Evolutionary conservation across 2,797 vertebrate genomes (phyloP).

Genomic region (Pipistrellus kuhlii): DNA sequence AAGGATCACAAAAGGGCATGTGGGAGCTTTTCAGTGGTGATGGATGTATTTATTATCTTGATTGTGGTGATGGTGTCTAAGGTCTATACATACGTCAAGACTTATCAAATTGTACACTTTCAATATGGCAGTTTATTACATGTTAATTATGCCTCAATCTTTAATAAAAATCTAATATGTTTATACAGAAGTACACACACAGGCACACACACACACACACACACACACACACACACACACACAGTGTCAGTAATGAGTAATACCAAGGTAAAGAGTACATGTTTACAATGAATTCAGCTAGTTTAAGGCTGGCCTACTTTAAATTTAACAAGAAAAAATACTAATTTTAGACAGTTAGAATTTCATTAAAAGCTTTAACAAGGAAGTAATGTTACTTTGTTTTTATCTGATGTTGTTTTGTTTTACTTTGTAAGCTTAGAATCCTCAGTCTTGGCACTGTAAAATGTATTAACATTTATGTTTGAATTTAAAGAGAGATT

Average conservation of each 20-base stretch:
- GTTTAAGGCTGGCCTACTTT: background rate
- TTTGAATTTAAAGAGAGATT: background rate
- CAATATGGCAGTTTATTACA: background rate
- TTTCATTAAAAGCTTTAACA: background rate
- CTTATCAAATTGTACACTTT: background rate
- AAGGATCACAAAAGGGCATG: background rate
- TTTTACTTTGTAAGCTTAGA: constrained; percentile 14
- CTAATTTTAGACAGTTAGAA: background rate
- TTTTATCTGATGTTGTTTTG: background rate
- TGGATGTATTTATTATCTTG: background rate
- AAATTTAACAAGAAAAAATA: constrained; percentile 31
- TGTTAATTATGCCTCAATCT: background rate
- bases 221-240: too few species aligned
- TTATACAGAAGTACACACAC: background rate
- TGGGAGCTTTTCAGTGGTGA: background rate
- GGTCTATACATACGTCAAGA: background rate
- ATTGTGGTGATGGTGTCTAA: background rate
- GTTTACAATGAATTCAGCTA: background rate
- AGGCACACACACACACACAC: background rate
- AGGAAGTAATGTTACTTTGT: background rate
- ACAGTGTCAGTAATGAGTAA: background rate
- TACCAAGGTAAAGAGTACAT: background rate
- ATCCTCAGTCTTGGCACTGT: background rate
- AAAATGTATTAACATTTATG: background rate
- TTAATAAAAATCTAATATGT: background rate